phyloP scores from a whole-genome alignment of 1,140 invertebrate species.

The Ceratosolen solmsi region DNA sequence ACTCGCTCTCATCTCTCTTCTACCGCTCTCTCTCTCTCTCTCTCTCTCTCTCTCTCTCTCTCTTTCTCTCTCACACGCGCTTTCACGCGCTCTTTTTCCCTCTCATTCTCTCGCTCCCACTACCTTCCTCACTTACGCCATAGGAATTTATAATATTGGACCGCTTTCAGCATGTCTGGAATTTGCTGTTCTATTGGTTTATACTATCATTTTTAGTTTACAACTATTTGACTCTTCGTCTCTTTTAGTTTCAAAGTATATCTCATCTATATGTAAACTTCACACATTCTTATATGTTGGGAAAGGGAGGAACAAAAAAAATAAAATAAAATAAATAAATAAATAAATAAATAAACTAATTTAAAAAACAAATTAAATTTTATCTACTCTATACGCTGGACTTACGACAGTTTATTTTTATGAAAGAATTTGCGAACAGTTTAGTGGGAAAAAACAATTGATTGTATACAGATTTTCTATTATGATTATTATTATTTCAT shows the following conservation, averaged over 20 bases:
- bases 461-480: too few relatives aligned
- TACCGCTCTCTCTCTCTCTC: background rate
- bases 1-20: background rate
- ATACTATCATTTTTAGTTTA: constrained; percentile 43
- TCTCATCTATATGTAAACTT: background rate
- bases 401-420: too few relatives aligned
- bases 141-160: constrained; percentile 52
- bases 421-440: too few relatives aligned
- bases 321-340: too few relatives aligned
- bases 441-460: too few relatives aligned
- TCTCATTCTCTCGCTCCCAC: background rate
- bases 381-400: too few relatives aligned
- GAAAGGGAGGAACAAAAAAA: too few relatives aligned
- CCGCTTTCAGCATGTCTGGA: constrained; percentile 36
- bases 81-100: background rate
- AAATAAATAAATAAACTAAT: too few relatives aligned
- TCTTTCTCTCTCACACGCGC: background rate
- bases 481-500: too few relatives aligned
- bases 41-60: background rate
- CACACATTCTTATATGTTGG: too few relatives aligned
- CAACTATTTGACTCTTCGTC: constrained; percentile 34
- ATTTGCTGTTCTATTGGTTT: constrained; percentile 43
- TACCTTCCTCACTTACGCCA: background rate
- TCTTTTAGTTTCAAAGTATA: constrained; percentile 7
- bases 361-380: too few relatives aligned